phyloP scores from a whole-genome alignment of 2,113 vertebrate species.

The Festucalex cinctus region DNA sequence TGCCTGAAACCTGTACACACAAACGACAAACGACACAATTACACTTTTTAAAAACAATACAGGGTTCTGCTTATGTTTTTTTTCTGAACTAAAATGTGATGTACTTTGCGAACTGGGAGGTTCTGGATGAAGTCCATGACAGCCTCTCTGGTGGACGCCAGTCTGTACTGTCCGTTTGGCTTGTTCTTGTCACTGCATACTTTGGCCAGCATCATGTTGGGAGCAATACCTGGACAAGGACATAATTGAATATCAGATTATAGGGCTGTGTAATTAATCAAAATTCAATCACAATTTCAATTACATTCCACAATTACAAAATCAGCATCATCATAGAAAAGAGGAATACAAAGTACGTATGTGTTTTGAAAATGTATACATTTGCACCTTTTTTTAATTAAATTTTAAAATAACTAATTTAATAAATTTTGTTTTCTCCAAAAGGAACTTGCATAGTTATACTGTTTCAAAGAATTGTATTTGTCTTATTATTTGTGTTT shows the following conservation, averaged over 20 bases:
- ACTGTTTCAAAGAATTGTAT: no score
- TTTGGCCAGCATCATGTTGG: conserved; percentile 94
- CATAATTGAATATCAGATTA: neutral
- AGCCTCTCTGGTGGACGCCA: conserved; percentile 75
- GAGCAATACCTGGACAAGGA: conserved; percentile 85
- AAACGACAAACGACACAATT: neutral
- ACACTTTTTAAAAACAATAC: neutral
- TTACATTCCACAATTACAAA: no score
- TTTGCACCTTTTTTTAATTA: no score
- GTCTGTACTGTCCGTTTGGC: conserved; percentile 89
- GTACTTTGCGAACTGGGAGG: conserved; percentile 93
- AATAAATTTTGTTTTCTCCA: no score
- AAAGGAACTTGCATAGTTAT: no score
- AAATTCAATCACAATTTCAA: no score
- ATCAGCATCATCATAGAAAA: no score
- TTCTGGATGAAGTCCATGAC: conserved; percentile 88
- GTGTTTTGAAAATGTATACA: no score
- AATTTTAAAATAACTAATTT: no score
- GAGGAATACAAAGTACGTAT: no score
- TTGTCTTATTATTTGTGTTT: no score
- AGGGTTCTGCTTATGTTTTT: conserved; percentile 15
- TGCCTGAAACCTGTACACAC: conserved; percentile 83
- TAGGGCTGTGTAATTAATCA: no score
- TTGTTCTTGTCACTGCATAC: conserved; percentile 97
- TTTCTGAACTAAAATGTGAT: conserved; percentile 13